A percentile compares a stretch with the other conserved stretches of the same genome.
These are phyloP conservation scores for Exocentrus adspersus DNA, from an alignment of 2,888 invertebrate species.

Conservation along the genomic window DNA sequence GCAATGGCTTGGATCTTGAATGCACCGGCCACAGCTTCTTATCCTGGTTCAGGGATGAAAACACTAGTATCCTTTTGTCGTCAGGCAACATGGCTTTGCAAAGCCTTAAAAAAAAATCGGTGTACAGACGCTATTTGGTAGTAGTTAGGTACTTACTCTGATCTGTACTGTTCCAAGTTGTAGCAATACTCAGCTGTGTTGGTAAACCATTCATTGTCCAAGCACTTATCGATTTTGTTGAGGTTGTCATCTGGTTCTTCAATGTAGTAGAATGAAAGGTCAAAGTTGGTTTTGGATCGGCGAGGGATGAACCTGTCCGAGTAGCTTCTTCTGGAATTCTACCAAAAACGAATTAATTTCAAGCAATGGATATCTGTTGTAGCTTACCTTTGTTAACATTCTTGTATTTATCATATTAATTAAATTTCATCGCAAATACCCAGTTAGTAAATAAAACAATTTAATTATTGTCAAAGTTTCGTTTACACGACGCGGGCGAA, in stretches of 20 bases:
- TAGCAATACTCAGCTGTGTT: slow-evolving; percentile 35
- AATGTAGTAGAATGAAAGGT: slow-evolving; percentile 33
- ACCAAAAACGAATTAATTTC: background rate
- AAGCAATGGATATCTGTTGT: no score
- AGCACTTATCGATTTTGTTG: background rate
- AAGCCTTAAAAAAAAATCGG: slow-evolving; percentile 17
- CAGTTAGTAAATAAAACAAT: no score
- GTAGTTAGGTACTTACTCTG: slow-evolving; percentile 38
- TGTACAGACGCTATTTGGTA: no score
- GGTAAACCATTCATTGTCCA: slow-evolving; percentile 10
- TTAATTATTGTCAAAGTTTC: no score
- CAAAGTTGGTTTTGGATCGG: slow-evolving; percentile 31
- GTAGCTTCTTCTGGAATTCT: slow-evolving; percentile 12
- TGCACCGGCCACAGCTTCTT: slow-evolving; percentile 43
- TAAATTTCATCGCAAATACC: no score
- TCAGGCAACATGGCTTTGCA: slow-evolving; percentile 16
- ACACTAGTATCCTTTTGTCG: slow-evolving; percentile 25
- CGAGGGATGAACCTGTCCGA: slow-evolving; percentile 41
- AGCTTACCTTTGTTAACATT: no score
- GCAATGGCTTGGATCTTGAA: slow-evolving; percentile 43
- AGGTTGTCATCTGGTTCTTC: background rate
- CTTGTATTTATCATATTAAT: no score
- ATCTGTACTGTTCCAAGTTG: slow-evolving; percentile 29
- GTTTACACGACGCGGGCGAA: no score
- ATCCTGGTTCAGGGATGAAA: slow-evolving; percentile 12